These are phyloP conservation scores for Eolophus roseicapilla DNA, from an alignment of 2,113 vertebrate genomes.

Conservation along the genomic window DNA sequence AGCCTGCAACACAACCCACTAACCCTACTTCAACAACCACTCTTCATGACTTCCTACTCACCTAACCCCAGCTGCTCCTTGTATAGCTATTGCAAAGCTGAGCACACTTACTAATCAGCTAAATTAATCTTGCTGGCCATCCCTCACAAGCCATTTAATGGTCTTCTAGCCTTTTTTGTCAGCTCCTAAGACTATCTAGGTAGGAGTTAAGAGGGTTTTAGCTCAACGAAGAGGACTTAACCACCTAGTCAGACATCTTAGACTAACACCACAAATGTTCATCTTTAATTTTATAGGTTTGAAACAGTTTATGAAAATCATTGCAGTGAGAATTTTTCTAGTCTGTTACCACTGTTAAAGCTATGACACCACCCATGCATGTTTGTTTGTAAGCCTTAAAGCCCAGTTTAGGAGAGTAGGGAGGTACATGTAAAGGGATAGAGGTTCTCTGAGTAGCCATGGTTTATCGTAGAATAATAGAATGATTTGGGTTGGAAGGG, in stretches of 20 bases:
- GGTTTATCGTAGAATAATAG: background rate
- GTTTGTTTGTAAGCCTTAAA: background rate
- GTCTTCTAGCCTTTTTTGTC: background rate
- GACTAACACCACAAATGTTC: background rate
- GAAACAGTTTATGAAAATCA: background rate
- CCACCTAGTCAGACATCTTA: background rate
- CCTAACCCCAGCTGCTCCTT: background rate
- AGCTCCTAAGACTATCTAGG: background rate
- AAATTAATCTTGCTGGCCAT: background rate
- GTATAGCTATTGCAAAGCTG: background rate
- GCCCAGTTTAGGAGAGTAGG: background rate
- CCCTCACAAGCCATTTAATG: background rate
- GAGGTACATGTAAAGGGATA: background rate
- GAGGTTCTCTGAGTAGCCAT: background rate
- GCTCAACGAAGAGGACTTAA: background rate
- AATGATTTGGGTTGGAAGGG: background rate
- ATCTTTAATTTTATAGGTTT: background rate
- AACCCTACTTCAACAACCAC: background rate
- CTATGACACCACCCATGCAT: background rate
- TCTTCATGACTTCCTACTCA: background rate
- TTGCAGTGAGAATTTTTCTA: background rate
- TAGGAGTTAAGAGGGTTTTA: background rate
- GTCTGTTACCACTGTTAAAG: background rate
- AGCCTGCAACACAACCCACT: background rate
- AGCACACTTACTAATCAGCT: background rate